Evolutionary conservation across 2,888 invertebrate genomes (phyloP), one percentile per base, ranked within the genome.

Genomic region (Leuctra nigra): DNA sequence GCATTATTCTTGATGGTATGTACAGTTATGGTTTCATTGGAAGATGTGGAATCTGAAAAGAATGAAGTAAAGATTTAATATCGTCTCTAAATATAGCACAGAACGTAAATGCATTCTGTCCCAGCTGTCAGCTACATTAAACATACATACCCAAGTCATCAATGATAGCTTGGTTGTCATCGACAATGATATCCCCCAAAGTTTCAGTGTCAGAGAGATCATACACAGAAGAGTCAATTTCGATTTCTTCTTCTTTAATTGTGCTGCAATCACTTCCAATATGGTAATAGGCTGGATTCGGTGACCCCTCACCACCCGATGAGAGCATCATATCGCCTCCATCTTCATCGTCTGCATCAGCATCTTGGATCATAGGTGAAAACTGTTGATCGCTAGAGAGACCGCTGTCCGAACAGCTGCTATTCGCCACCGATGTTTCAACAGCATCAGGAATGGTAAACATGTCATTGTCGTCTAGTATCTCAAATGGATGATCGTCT

Each of bases 361-460:
- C 50, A 13, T 61, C 59, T 9, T 46, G 47, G 1, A 58, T 18
- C 38, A 54, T 36, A 3, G 61, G 61, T 3, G 61, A 61, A 35
- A 61, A 50, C 47, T 60, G 61, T 39, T 73, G 78, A 64, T 80
- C 82, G 62, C 82, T 84, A 33, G 83, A 84, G 16, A 84, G 73
- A 52, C 86, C 87, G 65, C 85, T 86, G 68, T 87, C 87, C 0
- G 86, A 86, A 58, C 80, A 75, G 55, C 68, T 69, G 61, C 73
- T 72, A 59, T 61, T 54, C 61, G 59, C 50, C 57, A 58, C 54
- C 2, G 56, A 38, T 4, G 20, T 14, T 4, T 60, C 57, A 35
- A 36, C 35, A 20, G 52, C 48, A 11, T 44, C 48, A 35, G 47
- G 16, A n/a, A 47, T 14, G n/a, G 53, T 22, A 24, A 56, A 39